phyloP scores from a whole-genome alignment of 2,888 invertebrate genomes.

The Mythimna loreyi region DNA sequence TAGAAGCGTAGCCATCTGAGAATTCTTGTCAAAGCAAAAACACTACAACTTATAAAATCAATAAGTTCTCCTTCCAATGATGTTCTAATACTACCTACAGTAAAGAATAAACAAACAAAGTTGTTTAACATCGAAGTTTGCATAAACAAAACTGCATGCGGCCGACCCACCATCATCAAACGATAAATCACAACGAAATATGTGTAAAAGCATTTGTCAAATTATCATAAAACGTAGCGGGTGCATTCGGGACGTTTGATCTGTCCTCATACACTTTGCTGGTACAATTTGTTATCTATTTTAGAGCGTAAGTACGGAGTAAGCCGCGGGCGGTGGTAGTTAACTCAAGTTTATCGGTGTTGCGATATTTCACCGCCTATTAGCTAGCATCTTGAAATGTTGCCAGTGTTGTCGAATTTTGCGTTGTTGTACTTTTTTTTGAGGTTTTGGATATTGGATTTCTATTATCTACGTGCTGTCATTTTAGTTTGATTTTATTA shows the following conservation, averaged over 20 bases:
- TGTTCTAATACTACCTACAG: conserved; percentile 30
- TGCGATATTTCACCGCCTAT: conserved; percentile 57
- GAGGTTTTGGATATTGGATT: conserved; percentile 1
- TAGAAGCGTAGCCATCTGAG: too few relatives aligned
- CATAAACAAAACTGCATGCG: conserved; percentile 12
- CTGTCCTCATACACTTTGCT: conserved; percentile 62
- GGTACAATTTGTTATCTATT: conserved; percentile 62
- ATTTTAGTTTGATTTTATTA: not conserved
- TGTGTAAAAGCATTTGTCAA: conserved; percentile 56
- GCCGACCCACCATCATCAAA: conserved; percentile 29
- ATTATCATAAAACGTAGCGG: conserved; percentile 54
- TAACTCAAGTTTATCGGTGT: conserved; percentile 62
- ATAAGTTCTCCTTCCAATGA: conserved; percentile 22
- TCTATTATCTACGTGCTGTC: not conserved
- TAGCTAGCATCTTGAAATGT: conserved; percentile 46
- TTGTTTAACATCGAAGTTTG: conserved; percentile 16
- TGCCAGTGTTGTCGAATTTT: conserved; percentile 39
- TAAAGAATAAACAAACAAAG: conserved; percentile 22
- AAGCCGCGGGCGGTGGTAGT: conserved; percentile 47
- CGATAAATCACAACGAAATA: conserved; percentile 39
- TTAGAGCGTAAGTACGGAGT: conserved; percentile 50
- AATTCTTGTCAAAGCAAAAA: not conserved
- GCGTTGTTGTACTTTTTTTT: conserved; percentile 28
- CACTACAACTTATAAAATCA: conserved; percentile 2
- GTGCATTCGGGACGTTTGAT: conserved; percentile 57